These are phyloP conservation scores for Anolis sagrei DNA, from an alignment of 2,113 vertebrate species.

Conservation along the genomic window DNA sequence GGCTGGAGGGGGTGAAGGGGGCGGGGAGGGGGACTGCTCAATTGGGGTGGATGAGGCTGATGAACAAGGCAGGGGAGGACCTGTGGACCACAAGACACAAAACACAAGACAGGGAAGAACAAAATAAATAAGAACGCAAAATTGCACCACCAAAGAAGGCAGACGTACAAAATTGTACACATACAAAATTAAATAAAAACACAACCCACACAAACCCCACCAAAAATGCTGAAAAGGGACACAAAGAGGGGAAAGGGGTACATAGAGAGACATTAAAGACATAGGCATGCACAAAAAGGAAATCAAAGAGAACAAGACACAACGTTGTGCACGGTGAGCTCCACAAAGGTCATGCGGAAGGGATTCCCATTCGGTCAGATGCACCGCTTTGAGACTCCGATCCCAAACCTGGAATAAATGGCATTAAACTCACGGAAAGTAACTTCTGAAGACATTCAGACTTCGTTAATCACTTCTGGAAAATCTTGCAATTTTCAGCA, in stretches of 20 bases:
- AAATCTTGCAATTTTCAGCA: neutral
- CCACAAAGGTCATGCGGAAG: neutral
- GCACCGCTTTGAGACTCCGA: neutral
- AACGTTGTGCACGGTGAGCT: neutral
- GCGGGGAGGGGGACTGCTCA: constrained; percentile 91
- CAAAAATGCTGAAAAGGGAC: constrained; percentile 49
- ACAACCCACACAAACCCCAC: constrained; percentile 61
- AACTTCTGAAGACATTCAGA: too few relatives aligned
- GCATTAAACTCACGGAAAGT: neutral
- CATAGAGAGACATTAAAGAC: neutral
- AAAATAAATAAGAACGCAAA: constrained; percentile 75
- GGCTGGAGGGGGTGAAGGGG: constrained; percentile 86
- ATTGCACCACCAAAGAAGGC: constrained; percentile 55
- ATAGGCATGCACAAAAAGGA: neutral
- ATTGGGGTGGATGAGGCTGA: constrained; percentile 94
- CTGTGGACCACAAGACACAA: constrained; percentile 91
- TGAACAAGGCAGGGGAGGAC: constrained; percentile 93
- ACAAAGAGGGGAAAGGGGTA: neutral
- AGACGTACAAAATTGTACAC: constrained; percentile 81
- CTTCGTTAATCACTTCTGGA: too few relatives aligned
- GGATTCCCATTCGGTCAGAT: neutral
- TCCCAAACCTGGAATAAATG: too few relatives aligned
- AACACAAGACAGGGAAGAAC: constrained; percentile 76
- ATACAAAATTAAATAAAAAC: constrained; percentile 77
- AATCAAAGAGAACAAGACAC: neutral